Conservation (phyloP, 2,797 vertebrate species). For the Echeneis naucrates region DNA sequence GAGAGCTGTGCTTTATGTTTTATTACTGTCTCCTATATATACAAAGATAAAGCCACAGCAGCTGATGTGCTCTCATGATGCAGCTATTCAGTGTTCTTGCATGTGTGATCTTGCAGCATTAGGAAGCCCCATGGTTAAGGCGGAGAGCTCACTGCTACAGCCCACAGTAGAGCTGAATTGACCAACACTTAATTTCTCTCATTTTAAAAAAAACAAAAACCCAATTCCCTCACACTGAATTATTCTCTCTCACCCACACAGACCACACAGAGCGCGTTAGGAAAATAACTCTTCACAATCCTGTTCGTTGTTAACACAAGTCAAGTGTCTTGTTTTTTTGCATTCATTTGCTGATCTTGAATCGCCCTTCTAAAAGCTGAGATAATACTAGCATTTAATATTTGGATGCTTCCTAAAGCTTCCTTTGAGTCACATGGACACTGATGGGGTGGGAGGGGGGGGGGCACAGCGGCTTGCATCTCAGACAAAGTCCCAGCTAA, state of each 20-base stretch:
- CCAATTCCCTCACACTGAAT: not conserved
- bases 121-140: constrained; percentile 44
- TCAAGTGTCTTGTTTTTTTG: constrained; percentile 35
- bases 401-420: constrained; percentile 21
- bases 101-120: constrained; percentile 50
- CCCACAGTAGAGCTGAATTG: constrained; percentile 24
- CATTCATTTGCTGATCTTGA: constrained; percentile 17
- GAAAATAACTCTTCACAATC: constrained; percentile 13
- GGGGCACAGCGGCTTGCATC: not conserved
- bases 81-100: constrained; percentile 10
- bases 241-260: constrained; percentile 28
- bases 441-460: constrained; percentile 6
- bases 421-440: constrained; percentile 10
- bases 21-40: constrained; percentile 16
- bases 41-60: constrained; percentile 4
- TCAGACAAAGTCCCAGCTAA: constrained; percentile 35
- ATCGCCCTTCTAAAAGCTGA: constrained; percentile 15
- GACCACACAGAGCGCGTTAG: constrained; percentile 15
- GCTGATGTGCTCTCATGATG: constrained; percentile 32
- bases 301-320: constrained; percentile 23
- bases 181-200: not conserved
- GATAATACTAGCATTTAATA: constrained; percentile 37
- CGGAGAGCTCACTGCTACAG: constrained; percentile 34
- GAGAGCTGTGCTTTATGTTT: constrained; percentile 40
- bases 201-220: constrained; percentile 50